Evolutionary conservation across 1,140 invertebrate genomes (phyloP).

Genomic region (Arion vulgaris): DNA sequence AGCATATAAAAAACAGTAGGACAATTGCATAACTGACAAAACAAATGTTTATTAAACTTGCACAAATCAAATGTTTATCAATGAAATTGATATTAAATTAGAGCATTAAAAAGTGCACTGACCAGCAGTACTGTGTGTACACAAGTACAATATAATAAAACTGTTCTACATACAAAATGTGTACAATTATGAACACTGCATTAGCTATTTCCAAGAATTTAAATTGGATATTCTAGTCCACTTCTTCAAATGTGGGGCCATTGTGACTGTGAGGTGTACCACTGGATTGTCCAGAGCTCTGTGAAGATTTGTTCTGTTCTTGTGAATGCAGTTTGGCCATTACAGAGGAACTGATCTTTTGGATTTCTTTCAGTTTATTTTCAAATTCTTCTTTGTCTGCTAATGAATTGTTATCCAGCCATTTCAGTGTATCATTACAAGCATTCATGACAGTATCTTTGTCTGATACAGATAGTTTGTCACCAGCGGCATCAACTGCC

Average conservation of each 20-base stretch:
- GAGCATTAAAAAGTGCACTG: too few relatives aligned
- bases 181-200: too few relatives aligned
- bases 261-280: not conserved
- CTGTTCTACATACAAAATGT: too few relatives aligned
- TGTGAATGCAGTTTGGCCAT: slow-evolving; percentile 61
- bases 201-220: too few relatives aligned
- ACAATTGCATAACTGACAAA: too few relatives aligned
- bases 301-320: slow-evolving; percentile 44
- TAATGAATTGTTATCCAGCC: slow-evolving; percentile 73
- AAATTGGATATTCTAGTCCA: slow-evolving; percentile 52
- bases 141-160: too few relatives aligned
- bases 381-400: slow-evolving; percentile 74
- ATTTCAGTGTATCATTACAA: slow-evolving; percentile 71
- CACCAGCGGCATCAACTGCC: slow-evolving; percentile 68
- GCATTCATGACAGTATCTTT: slow-evolving; percentile 76
- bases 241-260: slow-evolving; percentile 60
- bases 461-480: slow-evolving; percentile 78
- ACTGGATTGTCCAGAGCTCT: slow-evolving; percentile 1
- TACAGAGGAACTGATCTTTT: slow-evolving; percentile 62
- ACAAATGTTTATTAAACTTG: too few relatives aligned
- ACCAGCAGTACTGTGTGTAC: too few relatives aligned
- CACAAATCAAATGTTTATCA: too few relatives aligned
- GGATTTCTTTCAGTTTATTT: slow-evolving; percentile 69
- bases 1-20: too few relatives aligned
- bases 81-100: too few relatives aligned